Percentiles rank a stretch among this genome's conserved stretches.
phyloP scores from a whole-genome alignment of 2,888 invertebrate genomes.

The Prenolepis imparis region DNA sequence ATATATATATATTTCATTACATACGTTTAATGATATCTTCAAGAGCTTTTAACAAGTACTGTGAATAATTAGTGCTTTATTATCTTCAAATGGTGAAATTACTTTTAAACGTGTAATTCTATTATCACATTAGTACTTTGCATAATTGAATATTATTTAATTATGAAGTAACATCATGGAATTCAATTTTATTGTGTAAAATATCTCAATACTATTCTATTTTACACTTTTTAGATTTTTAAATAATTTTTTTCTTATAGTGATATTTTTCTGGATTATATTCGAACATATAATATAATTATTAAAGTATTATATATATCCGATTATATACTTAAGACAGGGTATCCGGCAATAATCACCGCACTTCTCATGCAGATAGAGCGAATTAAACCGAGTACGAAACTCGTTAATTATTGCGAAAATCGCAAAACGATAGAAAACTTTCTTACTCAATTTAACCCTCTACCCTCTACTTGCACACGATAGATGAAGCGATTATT shows the following conservation, averaged over 20 bases:
- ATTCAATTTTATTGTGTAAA: neutral
- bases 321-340: neutral
- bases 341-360: too few relatives aligned
- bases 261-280: neutral
- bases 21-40: neutral
- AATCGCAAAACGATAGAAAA: too few relatives aligned
- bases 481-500: too few relatives aligned
- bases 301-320: neutral
- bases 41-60: neutral
- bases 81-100: neutral
- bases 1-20: too few relatives aligned
- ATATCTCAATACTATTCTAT: neutral
- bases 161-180: neutral
- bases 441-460: too few relatives aligned
- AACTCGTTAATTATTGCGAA: too few relatives aligned
- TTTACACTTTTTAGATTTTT: neutral
- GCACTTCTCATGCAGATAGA: too few relatives aligned
- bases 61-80: neutral
- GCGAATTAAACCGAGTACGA: too few relatives aligned
- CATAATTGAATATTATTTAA: neutral
- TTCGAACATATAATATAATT: neutral
- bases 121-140: neutral
- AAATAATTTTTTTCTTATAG: neutral
- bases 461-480: too few relatives aligned
- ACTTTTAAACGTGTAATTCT: neutral